Evolutionary conservation across 2,113 vertebrate species (phyloP).

Genomic region (Prinia subflava): DNA sequence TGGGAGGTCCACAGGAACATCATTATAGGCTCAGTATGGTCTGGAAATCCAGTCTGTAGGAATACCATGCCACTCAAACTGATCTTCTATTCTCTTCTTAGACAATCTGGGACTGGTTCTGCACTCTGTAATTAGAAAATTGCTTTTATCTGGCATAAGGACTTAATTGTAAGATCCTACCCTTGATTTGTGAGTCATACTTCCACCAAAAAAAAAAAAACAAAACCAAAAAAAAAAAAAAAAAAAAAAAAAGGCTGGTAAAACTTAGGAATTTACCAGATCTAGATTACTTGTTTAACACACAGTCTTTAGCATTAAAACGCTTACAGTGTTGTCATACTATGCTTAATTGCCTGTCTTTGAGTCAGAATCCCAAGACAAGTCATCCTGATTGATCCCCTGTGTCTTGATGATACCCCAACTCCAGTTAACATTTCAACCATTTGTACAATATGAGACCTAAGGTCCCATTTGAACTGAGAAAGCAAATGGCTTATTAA

Average conservation of each 20-base stretch:
- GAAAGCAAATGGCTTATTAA: slow-evolving; percentile 58
- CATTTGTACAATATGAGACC: slow-evolving; percentile 4
- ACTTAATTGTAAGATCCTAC: neutral
- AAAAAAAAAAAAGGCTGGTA: neutral
- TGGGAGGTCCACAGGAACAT: neutral
- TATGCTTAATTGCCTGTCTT: slow-evolving; percentile 11
- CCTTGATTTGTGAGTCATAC: neutral
- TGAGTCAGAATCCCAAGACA: neutral
- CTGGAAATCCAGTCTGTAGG: neutral
- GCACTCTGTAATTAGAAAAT: neutral
- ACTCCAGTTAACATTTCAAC: slow-evolving; percentile 23
- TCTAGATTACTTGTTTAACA: neutral
- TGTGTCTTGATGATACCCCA: neutral
- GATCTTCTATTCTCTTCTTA: neutral
- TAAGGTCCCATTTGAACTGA: slow-evolving; percentile 56
- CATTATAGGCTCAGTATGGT: neutral
- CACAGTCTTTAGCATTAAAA: neutral
- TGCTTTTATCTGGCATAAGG: neutral
- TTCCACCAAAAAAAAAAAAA: neutral
- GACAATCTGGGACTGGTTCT: neutral
- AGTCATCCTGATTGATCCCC: slow-evolving; percentile 2
- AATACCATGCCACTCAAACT: neutral
- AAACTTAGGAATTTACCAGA: neutral
- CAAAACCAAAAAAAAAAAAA: neutral
- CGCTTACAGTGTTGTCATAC: neutral